phyloP scores from a whole-genome alignment of 2,113 vertebrate genomes.

The Aspidoscelis tigris region DNA sequence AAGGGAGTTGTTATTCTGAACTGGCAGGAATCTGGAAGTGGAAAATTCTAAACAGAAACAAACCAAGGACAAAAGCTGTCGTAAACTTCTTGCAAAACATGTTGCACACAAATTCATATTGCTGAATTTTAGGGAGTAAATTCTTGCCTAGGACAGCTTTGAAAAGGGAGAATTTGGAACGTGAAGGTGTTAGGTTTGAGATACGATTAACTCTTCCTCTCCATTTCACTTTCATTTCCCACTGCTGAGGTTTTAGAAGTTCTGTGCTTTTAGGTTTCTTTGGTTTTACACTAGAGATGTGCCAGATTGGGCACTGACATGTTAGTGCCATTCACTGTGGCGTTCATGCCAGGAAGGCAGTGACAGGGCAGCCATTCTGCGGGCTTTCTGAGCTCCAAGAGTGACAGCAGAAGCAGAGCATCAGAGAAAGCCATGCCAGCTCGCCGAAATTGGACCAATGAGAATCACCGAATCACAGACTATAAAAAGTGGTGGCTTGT shows the following conservation, averaged over 20 bases:
- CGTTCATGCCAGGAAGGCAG: too few relatives aligned
- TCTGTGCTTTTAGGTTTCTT: too few relatives aligned
- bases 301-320: too few relatives aligned
- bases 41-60: constrained; percentile 3
- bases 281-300: too few relatives aligned
- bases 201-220: not conserved
- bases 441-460: too few relatives aligned
- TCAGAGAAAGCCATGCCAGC: too few relatives aligned
- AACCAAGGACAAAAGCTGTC: not conserved
- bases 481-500: too few relatives aligned
- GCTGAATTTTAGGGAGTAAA: not conserved
- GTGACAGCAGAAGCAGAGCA: too few relatives aligned
- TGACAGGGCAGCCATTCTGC: too few relatives aligned
- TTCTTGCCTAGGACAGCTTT: not conserved
- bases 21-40: constrained; percentile 51
- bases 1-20: constrained; percentile 52
- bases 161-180: not conserved
- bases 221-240: not conserved
- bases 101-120: not conserved
- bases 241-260: not conserved
- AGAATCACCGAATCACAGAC: too few relatives aligned
- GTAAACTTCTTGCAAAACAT: not conserved
- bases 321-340: too few relatives aligned
- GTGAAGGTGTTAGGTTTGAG: not conserved
- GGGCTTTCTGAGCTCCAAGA: too few relatives aligned